Conservation (phyloP, 2,888 invertebrate species). For the Deilephila elpenor region DNA sequence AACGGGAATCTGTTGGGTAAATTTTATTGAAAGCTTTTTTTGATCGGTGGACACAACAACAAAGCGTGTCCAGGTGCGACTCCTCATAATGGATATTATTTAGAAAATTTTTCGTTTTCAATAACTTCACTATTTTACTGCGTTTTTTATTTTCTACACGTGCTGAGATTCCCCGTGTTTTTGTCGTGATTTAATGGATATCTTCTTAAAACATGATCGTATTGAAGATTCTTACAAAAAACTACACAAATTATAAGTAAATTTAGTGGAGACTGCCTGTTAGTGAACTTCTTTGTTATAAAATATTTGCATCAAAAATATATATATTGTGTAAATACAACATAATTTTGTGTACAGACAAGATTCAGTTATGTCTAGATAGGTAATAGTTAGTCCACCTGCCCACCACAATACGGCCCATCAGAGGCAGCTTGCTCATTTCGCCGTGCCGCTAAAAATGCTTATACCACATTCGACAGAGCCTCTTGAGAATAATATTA, state of each 20-base stretch:
- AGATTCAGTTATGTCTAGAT: too few relatives aligned
- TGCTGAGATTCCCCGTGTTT: not conserved
- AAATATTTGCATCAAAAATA: too few relatives aligned
- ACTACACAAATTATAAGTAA: not conserved
- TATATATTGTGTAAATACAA: too few relatives aligned
- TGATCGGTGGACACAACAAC: conserved; percentile 76
- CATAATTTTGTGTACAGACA: too few relatives aligned
- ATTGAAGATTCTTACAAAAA: not conserved
- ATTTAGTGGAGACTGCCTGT: not conserved
- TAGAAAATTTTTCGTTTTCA: conserved; percentile 41
- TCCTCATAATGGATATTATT: conserved; percentile 67
- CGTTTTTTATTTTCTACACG: conserved; percentile 19
- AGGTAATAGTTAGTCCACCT: too few relatives aligned
- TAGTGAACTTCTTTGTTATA: too few relatives aligned
- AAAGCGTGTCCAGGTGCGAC: conserved; percentile 77
- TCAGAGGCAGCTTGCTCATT: too few relatives aligned
- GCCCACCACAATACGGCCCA: too few relatives aligned
- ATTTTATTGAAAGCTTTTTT: conserved; percentile 74
- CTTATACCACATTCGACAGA: too few relatives aligned
- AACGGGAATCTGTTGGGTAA: conserved; percentile 75
- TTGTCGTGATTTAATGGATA: not conserved
- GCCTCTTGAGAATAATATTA: too few relatives aligned
- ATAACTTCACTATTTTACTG: conserved; percentile 17
- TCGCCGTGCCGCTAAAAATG: too few relatives aligned
- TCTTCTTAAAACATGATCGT: not conserved